Evolutionary conservation across 2,113 vertebrate species (phyloP).

Genomic region (Ancistrus triradiatus): DNA sequence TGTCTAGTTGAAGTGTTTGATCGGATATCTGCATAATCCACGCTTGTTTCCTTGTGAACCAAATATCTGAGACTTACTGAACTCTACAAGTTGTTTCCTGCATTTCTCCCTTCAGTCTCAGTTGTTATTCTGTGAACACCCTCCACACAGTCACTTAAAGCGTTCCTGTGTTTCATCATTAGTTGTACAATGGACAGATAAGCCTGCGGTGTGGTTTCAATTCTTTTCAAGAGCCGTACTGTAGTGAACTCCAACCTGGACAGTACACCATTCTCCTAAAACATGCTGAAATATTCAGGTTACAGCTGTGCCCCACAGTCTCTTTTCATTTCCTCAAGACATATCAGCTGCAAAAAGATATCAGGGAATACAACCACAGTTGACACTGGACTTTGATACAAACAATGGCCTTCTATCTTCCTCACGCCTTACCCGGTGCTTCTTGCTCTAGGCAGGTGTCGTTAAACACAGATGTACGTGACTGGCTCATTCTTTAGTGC

Average conservation of each 20-base stretch:
- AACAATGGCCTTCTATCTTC: conserved; percentile 55
- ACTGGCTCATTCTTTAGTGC: not conserved
- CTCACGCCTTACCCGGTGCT: conserved; percentile 13
- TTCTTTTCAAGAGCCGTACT: too few relatives aligned
- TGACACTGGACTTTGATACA: conserved; percentile 68
- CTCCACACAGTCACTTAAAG: too few relatives aligned
- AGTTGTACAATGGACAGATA: too few relatives aligned
- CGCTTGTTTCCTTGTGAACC: too few relatives aligned
- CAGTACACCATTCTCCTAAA: conserved; percentile 19
- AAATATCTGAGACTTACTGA: too few relatives aligned
- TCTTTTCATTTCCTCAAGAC: conserved; percentile 40
- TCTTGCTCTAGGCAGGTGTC: conserved; percentile 21
- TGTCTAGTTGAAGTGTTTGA: too few relatives aligned
- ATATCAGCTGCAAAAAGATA: conserved; percentile 84
- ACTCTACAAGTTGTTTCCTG: too few relatives aligned
- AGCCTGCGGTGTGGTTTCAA: too few relatives aligned
- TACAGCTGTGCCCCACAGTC: conserved; percentile 62
- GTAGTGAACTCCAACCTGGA: conserved; percentile 29
- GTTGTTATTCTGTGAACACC: too few relatives aligned
- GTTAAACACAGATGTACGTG: conserved; percentile 31
- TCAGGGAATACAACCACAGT: conserved; percentile 77
- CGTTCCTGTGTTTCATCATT: too few relatives aligned
- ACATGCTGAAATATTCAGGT: conserved; percentile 30
- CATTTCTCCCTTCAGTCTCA: too few relatives aligned
- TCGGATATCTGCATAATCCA: too few relatives aligned